Evolutionary conservation across 2,888 invertebrate genomes (phyloP).

Genomic region (Nephrocerus scutellatus): DNA sequence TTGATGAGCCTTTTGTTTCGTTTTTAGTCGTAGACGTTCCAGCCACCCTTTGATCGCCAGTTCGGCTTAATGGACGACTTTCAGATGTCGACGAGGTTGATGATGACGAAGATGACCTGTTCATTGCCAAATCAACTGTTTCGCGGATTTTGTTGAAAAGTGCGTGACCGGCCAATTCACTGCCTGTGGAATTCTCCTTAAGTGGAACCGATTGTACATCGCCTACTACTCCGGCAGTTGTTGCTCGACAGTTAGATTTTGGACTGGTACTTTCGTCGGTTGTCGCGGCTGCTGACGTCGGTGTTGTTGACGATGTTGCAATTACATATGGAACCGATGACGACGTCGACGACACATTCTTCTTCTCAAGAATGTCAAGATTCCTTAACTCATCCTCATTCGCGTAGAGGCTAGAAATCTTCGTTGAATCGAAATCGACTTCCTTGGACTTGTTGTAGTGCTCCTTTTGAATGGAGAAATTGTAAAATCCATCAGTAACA

Average conservation of each 20-base stretch:
- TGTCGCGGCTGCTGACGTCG: background rate
- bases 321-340: too few relatives aligned
- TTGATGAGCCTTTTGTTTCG: background rate
- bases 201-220: constrained; percentile 4
- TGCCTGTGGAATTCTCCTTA: constrained; percentile 17
- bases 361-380: constrained; percentile 39
- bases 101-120: too few relatives aligned
- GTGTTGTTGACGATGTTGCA: constrained; percentile 6
- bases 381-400: constrained; percentile 43
- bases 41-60: background rate
- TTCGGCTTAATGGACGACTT: background rate
- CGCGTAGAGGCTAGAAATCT: constrained; percentile 39
- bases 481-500: constrained; percentile 46
- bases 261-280: constrained; percentile 15
- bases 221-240: too few relatives aligned
- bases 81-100: too few relatives aligned
- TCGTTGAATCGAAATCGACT: constrained; percentile 34
- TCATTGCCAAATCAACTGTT: constrained; percentile 43
- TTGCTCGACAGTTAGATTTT: too few relatives aligned
- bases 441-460: constrained; percentile 42
- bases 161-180: constrained; percentile 44
- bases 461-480: constrained; percentile 46
- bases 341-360: constrained; percentile 20
- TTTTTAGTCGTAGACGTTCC: constrained; percentile 2
- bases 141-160: constrained; percentile 47